Conservation (phyloP, 1,140 invertebrate species). For the Argopecten irradians region DNA sequence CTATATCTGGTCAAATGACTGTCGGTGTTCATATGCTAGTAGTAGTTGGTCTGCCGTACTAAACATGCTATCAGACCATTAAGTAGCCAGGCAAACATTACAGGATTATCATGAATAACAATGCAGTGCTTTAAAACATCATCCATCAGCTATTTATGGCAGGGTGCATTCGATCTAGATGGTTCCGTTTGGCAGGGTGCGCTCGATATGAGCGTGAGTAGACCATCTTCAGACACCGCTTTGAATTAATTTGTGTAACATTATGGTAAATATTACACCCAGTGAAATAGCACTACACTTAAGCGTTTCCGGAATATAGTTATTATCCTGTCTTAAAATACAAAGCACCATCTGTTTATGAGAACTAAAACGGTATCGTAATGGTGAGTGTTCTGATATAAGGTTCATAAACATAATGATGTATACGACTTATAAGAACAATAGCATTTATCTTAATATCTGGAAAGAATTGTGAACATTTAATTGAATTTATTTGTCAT, state of each 20-base stretch:
- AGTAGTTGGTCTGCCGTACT: not conserved
- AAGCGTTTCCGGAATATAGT: not conserved
- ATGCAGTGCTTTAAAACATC: not conserved
- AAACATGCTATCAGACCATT: not conserved
- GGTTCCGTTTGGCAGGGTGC: not conserved
- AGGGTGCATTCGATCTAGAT: not conserved
- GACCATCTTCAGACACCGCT: not conserved
- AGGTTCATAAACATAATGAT: too few species aligned
- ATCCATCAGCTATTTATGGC: not conserved
- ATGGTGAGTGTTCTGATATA: too few species aligned
- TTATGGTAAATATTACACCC: not conserved
- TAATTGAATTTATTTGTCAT: too few species aligned
- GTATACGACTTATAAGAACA: too few species aligned
- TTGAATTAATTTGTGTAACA: not conserved
- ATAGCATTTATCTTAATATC: too few species aligned
- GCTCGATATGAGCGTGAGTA: conserved; percentile 14
- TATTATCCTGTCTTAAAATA: not conserved
- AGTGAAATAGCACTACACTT: not conserved
- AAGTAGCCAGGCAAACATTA: not conserved
- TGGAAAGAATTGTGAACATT: too few species aligned
- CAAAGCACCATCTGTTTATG: not conserved
- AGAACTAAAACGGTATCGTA: not conserved
- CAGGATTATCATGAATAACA: not conserved
- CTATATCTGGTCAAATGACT: not conserved
- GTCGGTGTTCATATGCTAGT: not conserved